phyloP scores from a whole-genome alignment of 1,140 invertebrate species.

The Lineus longissimus region DNA sequence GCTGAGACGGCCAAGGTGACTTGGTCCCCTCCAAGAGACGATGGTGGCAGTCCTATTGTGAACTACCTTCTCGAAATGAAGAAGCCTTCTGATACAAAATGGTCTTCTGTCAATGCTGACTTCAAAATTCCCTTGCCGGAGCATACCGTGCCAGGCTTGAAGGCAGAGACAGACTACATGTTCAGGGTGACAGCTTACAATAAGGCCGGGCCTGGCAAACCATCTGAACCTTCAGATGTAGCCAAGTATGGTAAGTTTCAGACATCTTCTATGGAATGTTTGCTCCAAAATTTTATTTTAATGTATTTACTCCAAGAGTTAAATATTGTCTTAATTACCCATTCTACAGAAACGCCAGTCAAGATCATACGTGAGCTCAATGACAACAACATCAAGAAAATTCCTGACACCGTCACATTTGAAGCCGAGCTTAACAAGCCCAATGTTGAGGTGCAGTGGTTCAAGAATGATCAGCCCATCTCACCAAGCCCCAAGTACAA shows the following conservation, averaged over 20 bases:
- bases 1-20: constrained; percentile 88
- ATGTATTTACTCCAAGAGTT: constrained; percentile 3
- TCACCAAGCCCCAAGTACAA: neutral
- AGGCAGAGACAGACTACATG: constrained; percentile 64
- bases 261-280: neutral
- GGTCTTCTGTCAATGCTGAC: neutral
- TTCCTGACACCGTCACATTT: constrained; percentile 17
- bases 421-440: constrained; percentile 25
- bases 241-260: constrained; percentile 5
- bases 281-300: neutral
- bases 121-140: neutral
- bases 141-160: neutral
- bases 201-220: constrained; percentile 67
- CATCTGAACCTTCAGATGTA: constrained; percentile 1
- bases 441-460: constrained; percentile 18
- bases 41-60: constrained; percentile 91
- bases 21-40: constrained; percentile 82
- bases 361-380: neutral
- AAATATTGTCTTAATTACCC: constrained; percentile 56
- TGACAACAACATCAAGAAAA: neutral
- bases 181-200: constrained; percentile 91
- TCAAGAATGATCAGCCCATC: neutral
- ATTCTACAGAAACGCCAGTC: constrained; percentile 62
- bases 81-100: constrained; percentile 9
- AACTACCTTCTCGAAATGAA: constrained; percentile 84